Evolutionary conservation across 2,113 vertebrate genomes (phyloP), one percentile per base, ranked within the genome.

Genomic region (Paralichthys olivaceus): DNA sequence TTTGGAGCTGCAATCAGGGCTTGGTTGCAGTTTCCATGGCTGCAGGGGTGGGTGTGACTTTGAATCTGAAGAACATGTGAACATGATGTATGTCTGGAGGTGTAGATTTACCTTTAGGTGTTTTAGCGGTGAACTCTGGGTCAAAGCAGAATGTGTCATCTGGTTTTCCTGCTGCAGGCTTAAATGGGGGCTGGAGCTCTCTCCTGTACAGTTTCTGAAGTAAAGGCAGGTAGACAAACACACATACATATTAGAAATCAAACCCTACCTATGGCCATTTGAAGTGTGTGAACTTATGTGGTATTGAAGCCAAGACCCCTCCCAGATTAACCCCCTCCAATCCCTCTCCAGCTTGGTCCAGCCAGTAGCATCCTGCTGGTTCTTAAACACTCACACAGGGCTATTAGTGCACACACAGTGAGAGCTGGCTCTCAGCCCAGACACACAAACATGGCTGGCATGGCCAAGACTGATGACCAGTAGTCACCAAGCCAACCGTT

Each of bases 71-170:
- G 57, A 61, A 57, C 60, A 59, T 61, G 67, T 45, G 57, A 61
- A 25, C 45, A 19, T n/a, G 28, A 9, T 20, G 22, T 47, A 23
- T 32, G 56, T 53, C 75, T 13, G 77, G 63, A 8, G 13, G 75
- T 74, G 72, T 72, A 29, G 20, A 32, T 69, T 77, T 88, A 98
- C 98, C 98, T 96, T 98, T 99, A 83, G 97, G 97, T 43, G 97
- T 99, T 96, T 99, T 99, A 86, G 97, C 97, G 73, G 98, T 99
- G 94, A 99, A 99, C 92, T 99, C 98, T 23, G 98, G 97, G 94
- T 99, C 98, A 62, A 99, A 99, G 92, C 97, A 99, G 92, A 99
- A 99, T 3, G 98, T 98, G 90, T 99, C 97, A 81, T 99, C 97
- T 83, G 97, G 96, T 91, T 98, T 98, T 85, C 98, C 98, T 87